phyloP scores from a whole-genome alignment of 1,140 invertebrate genomes.

The Druon quercuslanigerum region DNA sequence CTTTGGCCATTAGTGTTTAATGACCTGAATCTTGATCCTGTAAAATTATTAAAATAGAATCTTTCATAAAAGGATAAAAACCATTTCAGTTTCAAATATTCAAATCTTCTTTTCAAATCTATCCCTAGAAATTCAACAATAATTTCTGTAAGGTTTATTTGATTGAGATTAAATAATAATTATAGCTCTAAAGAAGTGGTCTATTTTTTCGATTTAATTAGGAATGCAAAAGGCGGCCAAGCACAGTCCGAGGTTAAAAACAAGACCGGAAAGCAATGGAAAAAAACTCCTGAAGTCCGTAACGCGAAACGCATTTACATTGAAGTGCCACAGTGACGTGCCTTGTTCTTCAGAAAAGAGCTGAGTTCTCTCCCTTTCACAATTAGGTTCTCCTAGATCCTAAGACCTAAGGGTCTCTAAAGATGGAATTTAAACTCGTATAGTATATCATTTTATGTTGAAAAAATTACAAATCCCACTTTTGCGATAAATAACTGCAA shows the following conservation, averaged over 20 bases:
- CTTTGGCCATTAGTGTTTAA: too few species aligned
- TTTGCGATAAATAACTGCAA: not conserved
- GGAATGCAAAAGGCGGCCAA: not conserved
- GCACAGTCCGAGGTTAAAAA: not conserved
- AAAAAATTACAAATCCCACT: not conserved
- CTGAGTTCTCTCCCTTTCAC: constrained; percentile 17
- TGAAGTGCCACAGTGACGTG: constrained; percentile 38
- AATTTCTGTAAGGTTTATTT: not conserved
- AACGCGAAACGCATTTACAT: constrained; percentile 36
- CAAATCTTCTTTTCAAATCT: too few species aligned
- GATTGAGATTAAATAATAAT: not conserved
- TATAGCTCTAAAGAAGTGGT: not conserved
- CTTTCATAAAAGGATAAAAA: too few species aligned
- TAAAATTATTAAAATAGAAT: too few species aligned
- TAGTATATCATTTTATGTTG: not conserved
- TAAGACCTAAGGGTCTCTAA: too few species aligned
- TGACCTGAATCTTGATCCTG: too few species aligned
- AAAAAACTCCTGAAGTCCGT: constrained; percentile 33
- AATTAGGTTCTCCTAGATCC: too few species aligned
- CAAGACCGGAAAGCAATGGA: constrained; percentile 15
- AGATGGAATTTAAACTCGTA: too few species aligned
- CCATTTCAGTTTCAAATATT: too few species aligned
- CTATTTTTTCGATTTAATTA: constrained; percentile 9
- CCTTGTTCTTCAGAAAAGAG: constrained; percentile 37
- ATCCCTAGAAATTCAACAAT: too few species aligned